Conservation (phyloP, 2,797 vertebrate genomes). For the Phylloscopus collybita region DNA sequence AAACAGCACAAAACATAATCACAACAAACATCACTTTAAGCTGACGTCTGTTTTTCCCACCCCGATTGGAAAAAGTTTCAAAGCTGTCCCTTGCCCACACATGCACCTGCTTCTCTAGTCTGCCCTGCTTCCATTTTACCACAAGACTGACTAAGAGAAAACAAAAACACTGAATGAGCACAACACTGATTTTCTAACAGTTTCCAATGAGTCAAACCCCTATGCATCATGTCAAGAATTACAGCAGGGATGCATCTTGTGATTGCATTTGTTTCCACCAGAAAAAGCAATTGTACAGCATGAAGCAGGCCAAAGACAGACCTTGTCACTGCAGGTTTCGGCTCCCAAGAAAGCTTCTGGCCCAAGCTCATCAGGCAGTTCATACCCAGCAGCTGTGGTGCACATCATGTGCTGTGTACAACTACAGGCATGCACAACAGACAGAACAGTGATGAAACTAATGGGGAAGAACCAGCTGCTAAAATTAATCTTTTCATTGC, state of each 20-base stretch:
- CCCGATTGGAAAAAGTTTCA: not conserved
- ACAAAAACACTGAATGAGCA: not conserved
- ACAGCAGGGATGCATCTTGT: accelerated
- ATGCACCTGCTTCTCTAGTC: not conserved
- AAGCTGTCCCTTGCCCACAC: not conserved
- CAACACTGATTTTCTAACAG: not conserved
- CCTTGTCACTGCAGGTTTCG: not conserved
- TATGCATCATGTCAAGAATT: not conserved
- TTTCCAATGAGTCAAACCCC: not conserved
- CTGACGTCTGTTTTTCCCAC: not conserved
- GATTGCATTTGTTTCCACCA: not conserved
- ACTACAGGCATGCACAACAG: accelerated
- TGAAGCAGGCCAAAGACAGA: not conserved
- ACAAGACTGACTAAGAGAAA: not conserved
- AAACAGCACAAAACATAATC: not conserved
- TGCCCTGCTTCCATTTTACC: not conserved
- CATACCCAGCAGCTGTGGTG: not conserved
- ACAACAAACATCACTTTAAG: not conserved
- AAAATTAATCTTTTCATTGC: not conserved
- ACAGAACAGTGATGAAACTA: not conserved
- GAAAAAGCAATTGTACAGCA: not conserved
- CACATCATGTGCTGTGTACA: accelerated
- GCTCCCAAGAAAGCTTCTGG: not conserved
- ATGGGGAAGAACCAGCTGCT: not conserved
- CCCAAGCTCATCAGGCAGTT: not conserved